Evolutionary conservation across 1,140 invertebrate genomes (phyloP), one percentile per base, ranked within the genome.

Genomic region (Brachionus manjavacas): DNA sequence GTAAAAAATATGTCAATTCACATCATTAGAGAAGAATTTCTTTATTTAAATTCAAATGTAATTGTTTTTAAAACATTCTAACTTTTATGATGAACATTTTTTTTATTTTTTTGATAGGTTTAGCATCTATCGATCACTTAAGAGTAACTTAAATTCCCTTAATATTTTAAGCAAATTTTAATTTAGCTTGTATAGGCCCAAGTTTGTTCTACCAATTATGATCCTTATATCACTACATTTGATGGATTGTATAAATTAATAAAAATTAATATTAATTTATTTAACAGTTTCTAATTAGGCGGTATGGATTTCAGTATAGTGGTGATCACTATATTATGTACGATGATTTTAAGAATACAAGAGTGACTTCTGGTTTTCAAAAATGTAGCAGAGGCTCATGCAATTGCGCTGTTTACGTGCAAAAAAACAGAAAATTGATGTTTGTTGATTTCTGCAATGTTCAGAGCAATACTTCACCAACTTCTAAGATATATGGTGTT

Each of bases 401-500:
- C n/a, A 76, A 76, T 49, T 76, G 72, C 25, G 72, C 72, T 25
- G 31, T 76, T 8, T 76, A 76, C 31, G 20, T 76, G 12, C 41
- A 76, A 49, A 76, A 76, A 49, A 46, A 49, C n/a, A 76, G 20
- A 52, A 76, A 76, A 76, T 28, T 76, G 11, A 49, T 76, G 20
- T 76, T 76, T 76, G 72, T 76, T 31, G 72, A 76, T 76, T 76
- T 76, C 49, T 76, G 72, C 49, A 49, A 49, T 49, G 72, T 76
- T 49, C 9, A 46, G 23, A 76, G 46, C 20, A 49, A 76, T 25
- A 52, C 6, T 14, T 76, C 72, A 25, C 72, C 72, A 76, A 76
- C 72, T 2, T 76, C 72, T 4, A 23, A 49, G 25, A 14, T 76
- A 49, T 76, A 76, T 25, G 72, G 41, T 76, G 72, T 76, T 9